Percentiles rank a stretch among this genome's conserved stretches.
Evolutionary conservation across 2,888 invertebrate species (phyloP).

Genomic region (Cataglyphis albicans): DNA sequence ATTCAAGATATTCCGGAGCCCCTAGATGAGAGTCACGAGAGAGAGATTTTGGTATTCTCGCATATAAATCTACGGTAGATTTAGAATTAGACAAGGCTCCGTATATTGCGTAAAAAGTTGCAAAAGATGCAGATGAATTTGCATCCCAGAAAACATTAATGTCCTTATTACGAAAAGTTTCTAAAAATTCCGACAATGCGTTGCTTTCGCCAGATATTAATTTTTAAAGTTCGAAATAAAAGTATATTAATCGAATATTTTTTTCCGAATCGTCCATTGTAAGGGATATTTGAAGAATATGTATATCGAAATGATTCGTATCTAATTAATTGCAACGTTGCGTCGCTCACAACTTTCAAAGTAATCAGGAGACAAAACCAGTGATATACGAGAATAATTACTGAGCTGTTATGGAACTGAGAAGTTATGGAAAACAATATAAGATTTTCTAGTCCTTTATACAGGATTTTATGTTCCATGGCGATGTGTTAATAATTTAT

Average conservation of each 20-base stretch:
- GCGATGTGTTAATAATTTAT: background rate
- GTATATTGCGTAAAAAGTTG: background rate
- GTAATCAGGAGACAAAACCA: constrained; percentile 15
- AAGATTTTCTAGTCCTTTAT: background rate
- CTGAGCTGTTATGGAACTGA: constrained; percentile 2
- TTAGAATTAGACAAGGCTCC: background rate
- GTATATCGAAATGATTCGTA: constrained; percentile 1
- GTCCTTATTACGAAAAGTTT: background rate
- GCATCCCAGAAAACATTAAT: background rate
- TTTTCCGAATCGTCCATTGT: background rate
- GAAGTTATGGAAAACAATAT: constrained; percentile 12
- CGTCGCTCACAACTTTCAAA: background rate
- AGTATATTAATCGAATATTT: background rate
- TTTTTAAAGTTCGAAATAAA: background rate
- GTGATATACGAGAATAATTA: constrained; percentile 1
- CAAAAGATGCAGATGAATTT: background rate
- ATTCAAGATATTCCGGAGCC: constrained; percentile 4
- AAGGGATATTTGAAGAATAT: background rate
- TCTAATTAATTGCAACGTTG: background rate
- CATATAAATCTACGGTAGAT: constrained; percentile 31
- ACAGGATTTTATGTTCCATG: background rate
- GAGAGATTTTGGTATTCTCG: background rate
- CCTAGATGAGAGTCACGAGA: background rate
- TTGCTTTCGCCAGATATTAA: background rate
- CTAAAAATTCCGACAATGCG: background rate